Evolutionary conservation across 2,797 vertebrate genomes (phyloP).

Genomic region (Crocidura indochinensis): DNA sequence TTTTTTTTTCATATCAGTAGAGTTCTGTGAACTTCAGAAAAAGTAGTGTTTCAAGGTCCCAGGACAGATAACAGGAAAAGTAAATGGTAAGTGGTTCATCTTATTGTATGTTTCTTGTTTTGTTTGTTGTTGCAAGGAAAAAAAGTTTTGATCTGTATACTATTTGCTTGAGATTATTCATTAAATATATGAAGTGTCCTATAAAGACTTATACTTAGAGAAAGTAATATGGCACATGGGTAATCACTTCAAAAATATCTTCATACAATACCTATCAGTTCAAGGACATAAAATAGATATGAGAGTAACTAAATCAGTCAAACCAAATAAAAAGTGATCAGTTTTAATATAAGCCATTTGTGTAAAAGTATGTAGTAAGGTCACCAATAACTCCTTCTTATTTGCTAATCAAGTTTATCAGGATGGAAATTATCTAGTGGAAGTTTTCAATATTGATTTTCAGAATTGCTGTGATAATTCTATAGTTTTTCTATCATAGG

Average conservation of each 20-base stretch:
- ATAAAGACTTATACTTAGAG: slow-evolving; percentile 16
- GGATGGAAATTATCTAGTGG: slow-evolving; percentile 28
- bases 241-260: slow-evolving; percentile 42
- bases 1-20: background rate
- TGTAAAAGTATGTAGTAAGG: slow-evolving; percentile 39
- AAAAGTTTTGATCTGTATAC: background rate
- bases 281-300: slow-evolving; percentile 5
- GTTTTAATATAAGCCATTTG: slow-evolving; percentile 33
- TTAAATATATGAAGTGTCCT: background rate
- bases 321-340: background rate
- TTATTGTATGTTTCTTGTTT: background rate
- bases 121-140: background rate
- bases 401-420: background rate
- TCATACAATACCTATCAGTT: slow-evolving; percentile 28
- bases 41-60: accelerated
- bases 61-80: background rate
- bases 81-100: background rate
- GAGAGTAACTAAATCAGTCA: slow-evolving; percentile 20
- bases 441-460: background rate
- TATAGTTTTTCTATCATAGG: slow-evolving; percentile 19
- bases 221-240: slow-evolving; percentile 1
- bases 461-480: slow-evolving; percentile 32
- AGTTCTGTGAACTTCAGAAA: background rate
- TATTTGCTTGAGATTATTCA: slow-evolving; percentile 22
- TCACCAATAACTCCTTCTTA: slow-evolving; percentile 25